Conservation (phyloP, 2,797 vertebrate genomes). For the Dendrocincla tyrannina region DNA sequence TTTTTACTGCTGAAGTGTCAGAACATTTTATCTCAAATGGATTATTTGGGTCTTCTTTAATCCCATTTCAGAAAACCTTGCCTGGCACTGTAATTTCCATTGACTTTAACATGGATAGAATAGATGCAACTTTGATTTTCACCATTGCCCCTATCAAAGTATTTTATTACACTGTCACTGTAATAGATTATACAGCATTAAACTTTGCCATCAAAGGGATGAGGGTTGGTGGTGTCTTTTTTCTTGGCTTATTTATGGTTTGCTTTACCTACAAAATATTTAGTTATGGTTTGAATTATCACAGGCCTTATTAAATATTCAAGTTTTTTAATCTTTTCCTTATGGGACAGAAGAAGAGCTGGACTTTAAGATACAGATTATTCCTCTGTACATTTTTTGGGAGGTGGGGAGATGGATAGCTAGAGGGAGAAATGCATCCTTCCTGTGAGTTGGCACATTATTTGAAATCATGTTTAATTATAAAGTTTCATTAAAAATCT, state of each 20-base stretch:
- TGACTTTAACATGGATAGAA: neutral
- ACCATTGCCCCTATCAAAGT: constrained; percentile 42
- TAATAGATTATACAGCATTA: constrained; percentile 12
- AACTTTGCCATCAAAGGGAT: neutral
- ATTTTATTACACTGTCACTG: constrained; percentile 29
- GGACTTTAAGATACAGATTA: constrained; percentile 41
- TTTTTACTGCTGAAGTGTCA: constrained; percentile 21
- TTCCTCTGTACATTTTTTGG: constrained; percentile 47
- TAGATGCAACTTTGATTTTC: constrained; percentile 57
- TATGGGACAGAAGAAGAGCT: constrained; percentile 17
- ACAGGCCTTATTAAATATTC: constrained; percentile 34
- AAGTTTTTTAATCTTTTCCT: constrained; percentile 4
- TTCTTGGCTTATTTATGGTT: neutral
- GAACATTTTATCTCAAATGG: constrained; percentile 63
- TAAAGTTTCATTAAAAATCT: constrained; percentile 81
- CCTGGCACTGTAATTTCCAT: constrained; percentile 38
- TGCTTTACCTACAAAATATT: constrained; percentile 57
- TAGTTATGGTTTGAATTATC: constrained; percentile 41
- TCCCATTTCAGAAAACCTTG: constrained; percentile 61
- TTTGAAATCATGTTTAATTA: constrained; percentile 79
- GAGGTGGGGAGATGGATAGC: neutral
- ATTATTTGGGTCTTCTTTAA: constrained; percentile 67
- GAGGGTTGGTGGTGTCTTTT: neutral
- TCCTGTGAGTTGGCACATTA: constrained; percentile 53
- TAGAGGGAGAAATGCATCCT: constrained; percentile 23